These are phyloP conservation scores for Acridotheres tristis DNA, from an alignment of 2,797 vertebrate genomes.

Conservation along the genomic window DNA sequence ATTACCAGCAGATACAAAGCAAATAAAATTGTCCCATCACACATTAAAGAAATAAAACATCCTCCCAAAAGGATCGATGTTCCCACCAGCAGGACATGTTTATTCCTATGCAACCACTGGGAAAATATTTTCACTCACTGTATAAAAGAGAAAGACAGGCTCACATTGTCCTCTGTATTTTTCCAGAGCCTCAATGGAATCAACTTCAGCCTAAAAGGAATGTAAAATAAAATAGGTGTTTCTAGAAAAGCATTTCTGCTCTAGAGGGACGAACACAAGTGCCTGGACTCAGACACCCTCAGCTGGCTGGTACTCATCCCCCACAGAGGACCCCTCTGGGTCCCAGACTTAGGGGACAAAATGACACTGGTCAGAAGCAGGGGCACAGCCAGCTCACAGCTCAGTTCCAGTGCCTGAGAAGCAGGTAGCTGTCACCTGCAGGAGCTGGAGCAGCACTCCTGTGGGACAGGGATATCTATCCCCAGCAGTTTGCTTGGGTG, in stretches of 20 bases:
- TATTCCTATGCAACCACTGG: neutral
- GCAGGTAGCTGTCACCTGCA: neutral
- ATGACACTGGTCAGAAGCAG: neutral
- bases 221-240: neutral
- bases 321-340: rapidly evolving
- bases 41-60: neutral
- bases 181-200: slow-evolving; percentile 86
- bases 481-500: neutral
- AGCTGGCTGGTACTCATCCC: neutral
- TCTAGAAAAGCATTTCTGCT: neutral
- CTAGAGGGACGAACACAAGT: neutral
- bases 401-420: neutral
- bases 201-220: slow-evolving; percentile 86
- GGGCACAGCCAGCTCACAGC: neutral
- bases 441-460: neutral
- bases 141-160: slow-evolving; percentile 92
- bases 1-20: neutral
- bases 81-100: neutral
- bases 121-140: slow-evolving; percentile 77
- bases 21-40: neutral
- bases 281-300: neutral
- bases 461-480: neutral
- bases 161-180: slow-evolving; percentile 89
- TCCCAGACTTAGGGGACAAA: neutral
- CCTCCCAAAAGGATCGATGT: neutral